Conservation (phyloP, 2,888 invertebrate genomes). For the Netelia virgata region DNA sequence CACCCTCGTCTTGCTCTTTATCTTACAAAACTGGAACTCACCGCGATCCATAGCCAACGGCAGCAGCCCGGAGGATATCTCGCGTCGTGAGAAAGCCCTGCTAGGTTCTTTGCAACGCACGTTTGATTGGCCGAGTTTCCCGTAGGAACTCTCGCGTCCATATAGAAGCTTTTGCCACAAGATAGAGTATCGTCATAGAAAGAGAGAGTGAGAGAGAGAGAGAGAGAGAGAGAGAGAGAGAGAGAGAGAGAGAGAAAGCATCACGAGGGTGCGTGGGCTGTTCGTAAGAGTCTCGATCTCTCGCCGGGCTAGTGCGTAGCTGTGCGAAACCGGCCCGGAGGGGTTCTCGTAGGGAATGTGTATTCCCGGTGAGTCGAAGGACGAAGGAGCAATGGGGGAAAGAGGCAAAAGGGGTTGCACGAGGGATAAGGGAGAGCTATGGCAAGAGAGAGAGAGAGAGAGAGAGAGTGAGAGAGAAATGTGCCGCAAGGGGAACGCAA, state of each 20-base stretch:
- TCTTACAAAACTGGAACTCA: constrained; percentile 59
- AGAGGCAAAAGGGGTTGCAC: constrained; percentile 42
- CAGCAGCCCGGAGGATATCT: no score
- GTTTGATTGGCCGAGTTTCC: constrained; percentile 82
- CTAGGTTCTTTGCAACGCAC: constrained; percentile 67
- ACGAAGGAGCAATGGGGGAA: constrained; percentile 28
- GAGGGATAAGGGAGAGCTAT: constrained; percentile 43
- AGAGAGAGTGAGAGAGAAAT: constrained; percentile 55
- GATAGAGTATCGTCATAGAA: constrained; percentile 42
- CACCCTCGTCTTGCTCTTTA: constrained; percentile 56
- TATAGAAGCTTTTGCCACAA: constrained; percentile 46
- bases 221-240: constrained; percentile 67
- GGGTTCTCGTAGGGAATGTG: constrained; percentile 61
- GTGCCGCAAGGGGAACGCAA: constrained; percentile 60
- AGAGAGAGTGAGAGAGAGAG: no score
- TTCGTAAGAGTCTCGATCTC: constrained; percentile 51
- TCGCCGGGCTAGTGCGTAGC: constrained; percentile 53
- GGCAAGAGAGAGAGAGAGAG: constrained; percentile 57
- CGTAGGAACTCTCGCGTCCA: constrained; percentile 68
- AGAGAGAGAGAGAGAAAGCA: constrained; percentile 20
- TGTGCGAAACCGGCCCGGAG: constrained; percentile 55
- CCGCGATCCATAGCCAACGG: constrained; percentile 24
- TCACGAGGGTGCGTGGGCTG: constrained; percentile 59
- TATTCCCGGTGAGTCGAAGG: constrained; percentile 62
- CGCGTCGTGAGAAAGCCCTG: constrained; percentile 11